Conservation (phyloP, 2,113 vertebrate genomes). For the Heterotilapia buettikoferi region DNA sequence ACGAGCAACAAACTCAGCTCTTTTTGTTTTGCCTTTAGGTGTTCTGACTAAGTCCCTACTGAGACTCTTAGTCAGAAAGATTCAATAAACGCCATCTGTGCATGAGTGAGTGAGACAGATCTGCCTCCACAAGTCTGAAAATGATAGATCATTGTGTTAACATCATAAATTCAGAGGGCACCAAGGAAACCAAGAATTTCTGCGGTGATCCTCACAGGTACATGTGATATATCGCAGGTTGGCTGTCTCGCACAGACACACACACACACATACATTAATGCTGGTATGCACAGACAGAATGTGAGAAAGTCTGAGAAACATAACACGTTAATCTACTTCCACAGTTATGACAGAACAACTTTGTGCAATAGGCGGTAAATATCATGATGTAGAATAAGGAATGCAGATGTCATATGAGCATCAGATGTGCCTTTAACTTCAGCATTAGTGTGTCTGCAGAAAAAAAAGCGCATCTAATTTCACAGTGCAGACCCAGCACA, state of each 20-base stretch:
- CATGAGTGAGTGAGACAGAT: neutral
- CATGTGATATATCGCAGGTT: conserved; percentile 56
- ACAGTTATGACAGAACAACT: neutral
- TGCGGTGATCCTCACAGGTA: conserved; percentile 9
- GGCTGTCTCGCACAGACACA: neutral
- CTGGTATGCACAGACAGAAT: conserved; percentile 12
- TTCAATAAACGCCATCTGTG: neutral
- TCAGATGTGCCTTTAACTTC: neutral
- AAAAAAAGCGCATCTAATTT: rapidly evolving
- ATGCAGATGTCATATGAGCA: neutral
- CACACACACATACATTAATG: neutral
- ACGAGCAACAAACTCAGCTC: neutral
- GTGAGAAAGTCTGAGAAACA: neutral
- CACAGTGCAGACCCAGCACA: neutral
- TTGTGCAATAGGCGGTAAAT: neutral
- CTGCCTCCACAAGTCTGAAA: conserved; percentile 34
- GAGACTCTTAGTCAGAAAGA: neutral
- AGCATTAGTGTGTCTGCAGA: neutral
- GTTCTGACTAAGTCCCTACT: neutral
- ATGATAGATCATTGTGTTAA: neutral
- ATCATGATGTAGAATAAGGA: neutral
- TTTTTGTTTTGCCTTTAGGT: conserved; percentile 4
- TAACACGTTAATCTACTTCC: neutral
- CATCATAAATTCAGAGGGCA: neutral
- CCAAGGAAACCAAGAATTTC: conserved; percentile 45